Evolutionary conservation across 2,888 invertebrate genomes (phyloP), one percentile per base, ranked within the genome.

Genomic region (Parnassius mnemosyne): DNA sequence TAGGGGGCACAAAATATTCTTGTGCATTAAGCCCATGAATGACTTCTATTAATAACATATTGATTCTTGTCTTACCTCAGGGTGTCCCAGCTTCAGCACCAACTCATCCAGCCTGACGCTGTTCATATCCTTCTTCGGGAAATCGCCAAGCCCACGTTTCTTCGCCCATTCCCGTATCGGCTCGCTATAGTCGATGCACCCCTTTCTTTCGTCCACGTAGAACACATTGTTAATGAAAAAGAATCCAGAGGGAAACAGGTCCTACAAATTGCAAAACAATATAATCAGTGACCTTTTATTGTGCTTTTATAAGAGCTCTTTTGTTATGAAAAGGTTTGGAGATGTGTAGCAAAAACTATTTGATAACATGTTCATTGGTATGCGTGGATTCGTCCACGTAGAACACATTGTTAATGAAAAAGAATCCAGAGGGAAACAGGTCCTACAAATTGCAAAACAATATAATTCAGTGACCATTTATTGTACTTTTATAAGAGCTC

Each of bases 391-490:
- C 60, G 78, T 90, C 90, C 76, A 87, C 84, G 79, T 89, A 91
- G 80, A 91, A 89, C 71, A 81, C 80, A 79, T 89, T 88, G 83
- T 86, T 89, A 57, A 91, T 85, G 77, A 91, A 90, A 73, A 91
- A 70, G 74, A 87, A 89, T 0, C 86, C 87, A 0, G 89, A 88
- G 0, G 89, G 89, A 66, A 89, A 89, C 61, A 87, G 53, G 0
- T 83, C 81, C 89, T 90, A 77, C 2, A 50, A 55, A 57, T 46
- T 10, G 13, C 13, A 49, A 7, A 43, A 43, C 11, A 7, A 34
- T 34, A 34, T 3, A 3, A 7, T 34, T n/a, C 7, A 34, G 34
- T 34, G 34, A 34, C 5, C 5, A 7, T 34, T 34, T 34, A 34
- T 34, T 34, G 7, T 7, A 1, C 34, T 34, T 34, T 34, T 20